phyloP scores from a whole-genome alignment of 2,888 invertebrate genomes.

The Petrophora chlorosata region DNA sequence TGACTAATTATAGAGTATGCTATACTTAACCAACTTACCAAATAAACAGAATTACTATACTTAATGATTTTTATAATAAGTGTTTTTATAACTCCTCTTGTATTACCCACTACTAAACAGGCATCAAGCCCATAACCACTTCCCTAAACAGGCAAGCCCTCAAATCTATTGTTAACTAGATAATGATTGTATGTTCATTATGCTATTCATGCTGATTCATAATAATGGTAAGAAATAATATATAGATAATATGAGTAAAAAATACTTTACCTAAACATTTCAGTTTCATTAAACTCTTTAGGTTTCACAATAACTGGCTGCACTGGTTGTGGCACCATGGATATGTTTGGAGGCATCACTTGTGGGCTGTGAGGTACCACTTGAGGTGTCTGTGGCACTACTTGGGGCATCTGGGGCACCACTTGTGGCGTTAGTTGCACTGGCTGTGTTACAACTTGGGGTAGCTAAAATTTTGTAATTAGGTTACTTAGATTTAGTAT shows the following conservation, averaged over 20 bases:
- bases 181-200: too few species aligned
- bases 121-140: too few species aligned
- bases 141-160: too few species aligned
- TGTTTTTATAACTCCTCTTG: too few species aligned
- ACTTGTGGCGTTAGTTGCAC: slow-evolving; percentile 21
- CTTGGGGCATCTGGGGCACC: slow-evolving; percentile 22
- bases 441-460: slow-evolving; percentile 22
- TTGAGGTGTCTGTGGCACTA: slow-evolving; percentile 27
- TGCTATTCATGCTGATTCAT: too few species aligned
- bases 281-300: slow-evolving; percentile 47
- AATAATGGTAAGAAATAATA: too few species aligned
- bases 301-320: slow-evolving; percentile 53
- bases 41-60: too few species aligned
- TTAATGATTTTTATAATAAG: too few species aligned
- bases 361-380: slow-evolving; percentile 26
- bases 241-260: background rate
- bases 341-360: slow-evolving; percentile 14
- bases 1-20: too few species aligned
- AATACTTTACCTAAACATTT: slow-evolving; percentile 62
- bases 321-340: slow-evolving; percentile 33
- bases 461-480: slow-evolving; percentile 3
- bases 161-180: too few species aligned
- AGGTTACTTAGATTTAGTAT: background rate
- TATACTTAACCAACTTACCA: too few species aligned
- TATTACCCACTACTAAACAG: too few species aligned